Percentiles rank a stretch among this genome's conserved stretches.
phyloP scores from a whole-genome alignment of 1,140 invertebrate species.

The Lepidurus apus region DNA sequence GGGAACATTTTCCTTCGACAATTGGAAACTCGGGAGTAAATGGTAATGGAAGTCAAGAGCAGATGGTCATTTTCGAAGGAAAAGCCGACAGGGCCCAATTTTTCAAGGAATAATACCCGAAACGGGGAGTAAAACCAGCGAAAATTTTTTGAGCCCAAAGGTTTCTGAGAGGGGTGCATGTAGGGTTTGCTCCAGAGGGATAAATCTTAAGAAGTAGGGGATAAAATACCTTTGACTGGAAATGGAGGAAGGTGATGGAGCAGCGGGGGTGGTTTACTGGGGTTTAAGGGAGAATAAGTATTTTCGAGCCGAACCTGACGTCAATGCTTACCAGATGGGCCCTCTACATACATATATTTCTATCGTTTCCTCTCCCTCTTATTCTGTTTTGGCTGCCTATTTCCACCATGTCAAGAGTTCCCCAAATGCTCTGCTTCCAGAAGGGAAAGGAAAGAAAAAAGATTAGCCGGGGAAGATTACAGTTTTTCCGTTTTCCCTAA shows the following conservation, averaged over 20 bases:
- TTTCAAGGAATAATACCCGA: neutral
- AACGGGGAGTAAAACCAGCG: neutral
- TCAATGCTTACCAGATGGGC: conserved; percentile 2
- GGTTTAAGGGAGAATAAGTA: neutral
- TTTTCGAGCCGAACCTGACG: neutral
- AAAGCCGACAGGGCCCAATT: conserved; percentile 2
- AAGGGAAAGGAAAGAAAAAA: no score
- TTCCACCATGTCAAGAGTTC: no score
- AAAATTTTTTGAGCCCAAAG: neutral
- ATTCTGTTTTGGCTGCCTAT: no score
- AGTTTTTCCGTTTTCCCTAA: no score
- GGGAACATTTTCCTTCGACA: no score
- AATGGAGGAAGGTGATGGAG: conserved; percentile 1
- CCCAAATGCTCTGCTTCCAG: no score
- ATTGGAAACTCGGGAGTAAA: neutral
- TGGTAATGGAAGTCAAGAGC: neutral
- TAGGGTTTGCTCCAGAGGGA: neutral
- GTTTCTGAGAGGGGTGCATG: neutral
- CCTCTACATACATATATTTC: no score
- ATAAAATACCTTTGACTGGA: conserved; percentile 10
- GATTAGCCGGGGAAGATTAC: no score
- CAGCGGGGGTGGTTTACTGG: neutral
- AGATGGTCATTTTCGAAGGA: neutral
- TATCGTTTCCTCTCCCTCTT: no score
- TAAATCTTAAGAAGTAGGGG: neutral